Base-by-base conservation (phyloP, 2,888 invertebrate species). In the Cheilosia scutellata region DNA sequence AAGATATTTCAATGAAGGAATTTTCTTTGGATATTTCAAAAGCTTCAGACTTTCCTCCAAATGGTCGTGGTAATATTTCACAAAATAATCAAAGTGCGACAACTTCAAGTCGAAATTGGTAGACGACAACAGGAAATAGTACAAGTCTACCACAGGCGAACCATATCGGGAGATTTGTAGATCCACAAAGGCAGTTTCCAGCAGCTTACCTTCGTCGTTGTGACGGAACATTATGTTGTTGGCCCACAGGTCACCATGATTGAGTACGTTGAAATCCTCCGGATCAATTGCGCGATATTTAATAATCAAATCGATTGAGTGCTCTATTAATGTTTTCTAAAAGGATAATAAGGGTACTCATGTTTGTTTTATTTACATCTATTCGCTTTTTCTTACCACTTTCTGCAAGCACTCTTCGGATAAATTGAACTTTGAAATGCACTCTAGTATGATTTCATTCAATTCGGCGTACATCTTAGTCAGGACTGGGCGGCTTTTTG, bases 171-270 rank as follows among this genome's bases (percentile, higher is more conserved):
- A 83, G 37, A 91, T 33, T 75, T 92, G 91, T 44, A 88, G 90
- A 63, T 92, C 92, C 3, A 92, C 88, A 37, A 92, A 87, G 5
- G 88, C 88, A 1, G 89, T 88, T 16, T 91, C 89, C 5, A 88
- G 87, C 11, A 89, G 87, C 13, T 89, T 89, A 0, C 89, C 89
- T 25, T 89, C 88, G 2, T 82, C 49, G 27, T 87, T 87, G 25
- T 89, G 82, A 37, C 90, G 89, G 42, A 92, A 92, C 37, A 91
- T 89, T 2, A 91, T 75, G 75, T 91, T 91, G 33, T 91, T 91
- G 2, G 88, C 83, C 90, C 90, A 91, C 63, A 89, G 87, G 70
- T 91, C 90, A 0, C 92, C 92, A 76, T 92, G 91, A 71, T 87
- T 88, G 0, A 92, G 49, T 0, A 89, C 90, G 88, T 89, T 90